Base-by-base conservation (phyloP, 1,140 invertebrate species). In the Cyrtorhinus lividipennis region DNA sequence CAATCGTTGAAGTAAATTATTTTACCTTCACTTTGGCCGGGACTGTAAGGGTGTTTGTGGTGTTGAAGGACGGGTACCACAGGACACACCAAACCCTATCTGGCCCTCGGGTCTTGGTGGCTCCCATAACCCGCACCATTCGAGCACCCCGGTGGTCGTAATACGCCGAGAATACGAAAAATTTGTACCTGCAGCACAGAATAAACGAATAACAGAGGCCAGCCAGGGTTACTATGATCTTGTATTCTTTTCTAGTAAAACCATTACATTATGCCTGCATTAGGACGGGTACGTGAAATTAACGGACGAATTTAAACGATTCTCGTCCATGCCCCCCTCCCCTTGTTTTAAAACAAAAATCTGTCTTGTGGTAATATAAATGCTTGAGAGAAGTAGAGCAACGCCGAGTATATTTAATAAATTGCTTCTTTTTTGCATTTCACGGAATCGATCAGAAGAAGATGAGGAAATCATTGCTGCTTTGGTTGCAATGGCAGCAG, bases 121-220 rank as follows among this genome's bases (percentile, higher is more conserved):
- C 89, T n/a, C 86, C 89, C 64, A 94, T 87, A 23, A 95, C 79
- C 18, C 90, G 78, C 26, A 90, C 77, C 64, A 86, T 77, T 56
- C 83, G 81, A 44, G 71, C 69, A 65, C 66, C 70, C 66, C 87
- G 78, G 46, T 81, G 76, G 73, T 94, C 91, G 68, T 84, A 88
- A 69, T 86, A 94, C 27, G 91, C 91, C 1, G 90, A 93, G 70
- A 91, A 94, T 18, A 95, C 88, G 73, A 86, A 92, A 75, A 94
- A 94, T 74, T 92, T 92, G 71, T 83, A 88, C 70, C 86, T 87
- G 73, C 63, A 74, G 72, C 63, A 69, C 18, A 57, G n/a, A 44
- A 44, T 44, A 44, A 44, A n/a, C n/a, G n/a, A n/a, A n/a, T n/a
- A n/a, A n/a, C n/a, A 38, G 60, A 61, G 1, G 24, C 1, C 20